phyloP scores from a whole-genome alignment of 2,797 vertebrate species.

The Huso huso region DNA sequence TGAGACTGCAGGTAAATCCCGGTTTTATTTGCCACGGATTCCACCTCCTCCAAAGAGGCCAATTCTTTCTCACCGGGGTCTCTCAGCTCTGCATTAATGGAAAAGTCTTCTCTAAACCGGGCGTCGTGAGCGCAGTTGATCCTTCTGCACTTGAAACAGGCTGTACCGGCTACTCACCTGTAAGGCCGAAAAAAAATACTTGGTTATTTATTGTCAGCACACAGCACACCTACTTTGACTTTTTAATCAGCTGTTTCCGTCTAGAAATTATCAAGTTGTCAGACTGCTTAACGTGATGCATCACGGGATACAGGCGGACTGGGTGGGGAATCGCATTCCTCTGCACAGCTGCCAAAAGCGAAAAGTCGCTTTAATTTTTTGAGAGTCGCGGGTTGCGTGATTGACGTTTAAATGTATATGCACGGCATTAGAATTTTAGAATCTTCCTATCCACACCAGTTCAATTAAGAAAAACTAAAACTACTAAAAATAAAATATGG shows the following conservation, averaged over 20 bases:
- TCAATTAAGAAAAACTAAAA: no score
- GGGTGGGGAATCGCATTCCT: background rate
- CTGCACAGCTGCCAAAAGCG: no score
- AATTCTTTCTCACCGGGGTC: background rate
- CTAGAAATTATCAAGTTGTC: background rate
- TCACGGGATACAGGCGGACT: constrained; percentile 16
- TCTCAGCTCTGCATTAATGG: background rate
- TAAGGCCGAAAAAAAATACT: no score
- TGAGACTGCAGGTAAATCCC: background rate
- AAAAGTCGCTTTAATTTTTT: no score
- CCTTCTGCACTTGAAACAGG: no score
- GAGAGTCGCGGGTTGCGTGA: no score
- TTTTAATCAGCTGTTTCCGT: constrained; percentile 11
- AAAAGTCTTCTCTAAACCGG: background rate
- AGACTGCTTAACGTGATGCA: constrained; percentile 15
- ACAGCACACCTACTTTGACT: background rate
- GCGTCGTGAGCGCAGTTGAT: no score
- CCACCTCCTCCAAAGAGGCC: background rate
- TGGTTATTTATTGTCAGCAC: background rate
- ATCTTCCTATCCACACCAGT: no score
- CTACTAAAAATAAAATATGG: no score
- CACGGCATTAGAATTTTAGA: no score
- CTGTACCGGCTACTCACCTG: no score
- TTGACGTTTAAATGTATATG: no score
- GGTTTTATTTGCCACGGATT: background rate